Base-by-base conservation (phyloP, 30 jellyfish, hydroid and myxozoan species). In the Sanderia malayensis region DNA sequence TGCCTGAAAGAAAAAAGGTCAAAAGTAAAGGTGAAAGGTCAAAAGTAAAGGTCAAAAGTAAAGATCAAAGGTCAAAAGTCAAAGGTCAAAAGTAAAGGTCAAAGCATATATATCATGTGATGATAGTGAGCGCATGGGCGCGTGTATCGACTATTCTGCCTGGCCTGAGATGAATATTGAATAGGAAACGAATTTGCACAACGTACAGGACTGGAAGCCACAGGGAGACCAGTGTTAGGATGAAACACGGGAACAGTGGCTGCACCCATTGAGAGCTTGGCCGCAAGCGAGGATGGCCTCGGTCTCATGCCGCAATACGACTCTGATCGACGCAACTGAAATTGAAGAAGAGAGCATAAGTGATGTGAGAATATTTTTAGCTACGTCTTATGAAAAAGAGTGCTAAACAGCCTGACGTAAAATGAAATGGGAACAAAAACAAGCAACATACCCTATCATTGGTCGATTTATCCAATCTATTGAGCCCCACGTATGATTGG, bases 161-260 rank as follows among this genome's bases (percentile, higher is more conserved):
- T n/a, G n/a, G n/a, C n/a, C n/a, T n/a, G n/a, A n/a, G n/a, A n/a
- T n/a, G n/a, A n/a, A n/a, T n/a, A n/a, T n/a, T n/a, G n/a, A n/a
- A n/a, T n/a, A n/a, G n/a, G n/a, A n/a, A n/a, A n/a, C n/a, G n/a
- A n/a, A n/a, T n/a, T n/a, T n/a, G n/a, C n/a, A n/a, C n/a, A n/a
- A 44, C 95, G 74, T 82, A 89, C 97, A 2, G 97, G 97, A 72
- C 97, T 89, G 0, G 97, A 89, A 0, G 95, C 70, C 13, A 89
- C 73, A 10, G 97, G 97, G 4, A 89, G 80, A 10, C 95, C 95
- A 41, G 97, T 89, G 34, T 76, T 68, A 1, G 89, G 67, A 83
- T 89, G 77, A 61, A 89, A 89, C 17, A 81, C 82, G 1, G 97
- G 94, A 28, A 83, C 84, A 1, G 95, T 82, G 77, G 90, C 69